Conservation (phyloP, 2,888 invertebrate genomes). For the Zelleria hepariella region DNA sequence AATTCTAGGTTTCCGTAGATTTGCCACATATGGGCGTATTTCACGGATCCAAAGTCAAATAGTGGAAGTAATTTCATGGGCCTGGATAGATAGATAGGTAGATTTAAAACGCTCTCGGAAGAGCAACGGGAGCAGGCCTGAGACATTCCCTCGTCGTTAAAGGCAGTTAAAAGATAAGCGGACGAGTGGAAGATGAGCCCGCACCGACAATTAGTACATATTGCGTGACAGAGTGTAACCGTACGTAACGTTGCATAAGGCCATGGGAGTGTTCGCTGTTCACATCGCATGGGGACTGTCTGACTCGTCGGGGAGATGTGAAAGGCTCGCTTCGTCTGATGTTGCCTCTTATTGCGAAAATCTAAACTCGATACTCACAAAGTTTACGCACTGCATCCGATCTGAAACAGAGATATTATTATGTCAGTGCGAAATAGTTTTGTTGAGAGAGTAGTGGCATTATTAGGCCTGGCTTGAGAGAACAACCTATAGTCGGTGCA, state of each 20-base stretch:
- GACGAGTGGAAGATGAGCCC: constrained; percentile 24
- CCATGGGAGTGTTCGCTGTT: constrained; percentile 47
- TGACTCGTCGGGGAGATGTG: constrained; percentile 30
- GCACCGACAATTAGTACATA: constrained; percentile 42
- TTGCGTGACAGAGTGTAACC: constrained; percentile 55
- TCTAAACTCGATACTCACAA: not conserved
- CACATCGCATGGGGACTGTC: constrained; percentile 38
- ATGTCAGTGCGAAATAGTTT: too few species aligned
- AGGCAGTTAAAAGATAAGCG: constrained; percentile 26
- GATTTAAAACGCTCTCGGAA: not conserved
- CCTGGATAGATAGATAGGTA: not conserved
- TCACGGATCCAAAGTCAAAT: too few species aligned
- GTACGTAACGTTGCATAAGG: constrained; percentile 53
- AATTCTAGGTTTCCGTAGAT: too few species aligned
- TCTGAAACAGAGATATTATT: too few species aligned
- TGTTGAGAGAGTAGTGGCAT: too few species aligned
- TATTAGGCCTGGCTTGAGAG: too few species aligned
- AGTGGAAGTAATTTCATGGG: too few species aligned
- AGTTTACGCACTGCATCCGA: too few species aligned
- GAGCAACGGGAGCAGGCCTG: constrained; percentile 35
- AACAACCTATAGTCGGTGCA: too few species aligned
- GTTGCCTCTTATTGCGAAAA: not conserved
- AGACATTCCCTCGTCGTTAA: constrained; percentile 27
- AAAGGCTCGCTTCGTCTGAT: not conserved
- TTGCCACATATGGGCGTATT: too few species aligned